phyloP scores from a whole-genome alignment of 2,888 invertebrate genomes.

The Lutraria lutraria region DNA sequence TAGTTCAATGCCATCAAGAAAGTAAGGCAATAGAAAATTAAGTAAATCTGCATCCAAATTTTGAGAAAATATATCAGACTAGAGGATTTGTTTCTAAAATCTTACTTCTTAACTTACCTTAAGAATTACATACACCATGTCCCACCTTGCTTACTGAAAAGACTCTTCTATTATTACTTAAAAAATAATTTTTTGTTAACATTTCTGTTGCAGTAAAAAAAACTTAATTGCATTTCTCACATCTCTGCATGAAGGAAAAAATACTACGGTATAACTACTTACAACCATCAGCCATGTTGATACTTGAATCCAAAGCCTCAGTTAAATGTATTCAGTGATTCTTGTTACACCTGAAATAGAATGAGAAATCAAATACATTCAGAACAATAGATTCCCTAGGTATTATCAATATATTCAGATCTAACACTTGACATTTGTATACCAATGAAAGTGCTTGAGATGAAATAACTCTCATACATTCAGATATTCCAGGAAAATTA shows the following conservation, averaged over 20 bases:
- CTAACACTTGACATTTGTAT: background rate
- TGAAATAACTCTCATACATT: background rate
- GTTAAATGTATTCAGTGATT: background rate
- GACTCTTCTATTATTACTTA: background rate
- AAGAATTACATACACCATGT: background rate
- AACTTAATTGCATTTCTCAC: background rate
- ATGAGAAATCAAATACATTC: background rate
- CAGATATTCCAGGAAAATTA: no score
- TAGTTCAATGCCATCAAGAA: no score
- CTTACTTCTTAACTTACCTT: background rate
- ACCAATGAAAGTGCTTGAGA: background rate
- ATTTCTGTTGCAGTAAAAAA: no score
- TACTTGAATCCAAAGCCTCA: background rate
- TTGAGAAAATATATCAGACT: no score
- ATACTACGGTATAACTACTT: background rate
- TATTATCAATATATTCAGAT: background rate
- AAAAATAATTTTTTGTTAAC: no score
- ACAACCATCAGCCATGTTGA: conserved; percentile 24
- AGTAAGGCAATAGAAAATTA: no score
- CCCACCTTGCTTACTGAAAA: background rate
- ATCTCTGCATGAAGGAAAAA: background rate
- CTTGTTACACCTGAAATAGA: background rate
- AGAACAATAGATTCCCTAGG: background rate
- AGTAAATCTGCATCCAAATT: no score
- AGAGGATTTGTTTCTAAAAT: no score